Base-by-base conservation (phyloP, 2,113 vertebrate species). In the Hepsetus odoe region DNA sequence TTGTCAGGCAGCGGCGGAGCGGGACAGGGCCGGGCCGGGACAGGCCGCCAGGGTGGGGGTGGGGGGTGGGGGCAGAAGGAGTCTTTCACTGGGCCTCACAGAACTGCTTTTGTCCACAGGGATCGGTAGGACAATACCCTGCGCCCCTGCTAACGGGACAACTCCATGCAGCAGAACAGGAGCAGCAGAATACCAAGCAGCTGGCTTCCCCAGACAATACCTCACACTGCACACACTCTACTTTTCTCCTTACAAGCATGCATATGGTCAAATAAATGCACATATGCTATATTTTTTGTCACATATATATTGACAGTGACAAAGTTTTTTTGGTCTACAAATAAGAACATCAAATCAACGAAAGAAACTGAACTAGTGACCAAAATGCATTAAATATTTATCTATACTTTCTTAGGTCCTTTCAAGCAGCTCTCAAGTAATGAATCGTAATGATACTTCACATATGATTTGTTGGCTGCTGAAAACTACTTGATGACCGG, bases 151-250 rank as follows among this genome's bases (percentile, higher is more conserved):
- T 88, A 91, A 92, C 89, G 89, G 91, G 83, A 87, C 88, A 85
- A 89, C 91, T 91, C 73, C 62, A 46, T 88, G 88, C 87, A 90
- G 87, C 87, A 88, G 90, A 87, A 86, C 87, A 85, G 86, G 87
- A 89, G 89, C 88, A 89, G 85, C 83, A 83, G 88, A 92, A 91
- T 91, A 92, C 90, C 90, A 91, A 93, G 91, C 91, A 94, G 92
- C 89, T 89, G 90, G 88, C 77, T 83, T 80, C 82, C 88, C 84
- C 87, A 68, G 90, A 93, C 92, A 92, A 93, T 91, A 85, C 86
- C 82, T 65, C 86, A 81, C 79, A 65, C 87, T 83, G 79, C 81
- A 87, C 59, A 56, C 24, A 35, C 56, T 53, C 56, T 3, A 62
- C 64, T 80, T 24, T 18, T 55, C 20, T 51, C 58, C 62, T 55